Percentiles rank a stretch among this genome's conserved stretches.
phyloP scores from a whole-genome alignment of 2,797 vertebrate genomes.

The Gephyroberyx darwinii region DNA sequence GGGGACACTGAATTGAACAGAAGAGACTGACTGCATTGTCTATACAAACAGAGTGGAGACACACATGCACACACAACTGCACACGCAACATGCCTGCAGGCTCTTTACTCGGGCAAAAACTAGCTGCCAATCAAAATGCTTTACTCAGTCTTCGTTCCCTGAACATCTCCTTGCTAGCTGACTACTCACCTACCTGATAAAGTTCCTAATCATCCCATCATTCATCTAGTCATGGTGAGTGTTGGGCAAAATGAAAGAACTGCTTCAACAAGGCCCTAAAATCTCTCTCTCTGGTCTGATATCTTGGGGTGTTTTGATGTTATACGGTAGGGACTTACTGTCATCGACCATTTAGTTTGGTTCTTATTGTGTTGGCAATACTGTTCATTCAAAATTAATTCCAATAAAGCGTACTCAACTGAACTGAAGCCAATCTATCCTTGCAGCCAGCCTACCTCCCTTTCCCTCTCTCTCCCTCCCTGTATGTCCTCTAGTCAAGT shows the following conservation, averaged over 20 bases:
- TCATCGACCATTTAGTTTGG: too few relatives aligned
- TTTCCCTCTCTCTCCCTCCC: neutral
- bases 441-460: neutral
- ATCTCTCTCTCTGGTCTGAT: neutral
- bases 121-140: neutral
- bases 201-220: neutral
- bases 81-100: slow-evolving; percentile 16
- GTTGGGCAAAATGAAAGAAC: neutral
- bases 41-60: slow-evolving; percentile 19
- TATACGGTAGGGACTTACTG: neutral
- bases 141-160: slow-evolving; percentile 19
- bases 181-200: slow-evolving; percentile 5
- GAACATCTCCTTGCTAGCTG: slow-evolving; percentile 15
- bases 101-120: slow-evolving; percentile 17
- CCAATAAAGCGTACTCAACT: neutral
- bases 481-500: too few relatives aligned
- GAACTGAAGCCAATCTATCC: neutral
- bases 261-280: neutral
- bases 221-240: neutral
- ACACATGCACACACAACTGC: neutral
- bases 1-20: slow-evolving; percentile 20
- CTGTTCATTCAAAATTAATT: neutral
- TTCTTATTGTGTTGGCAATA: neutral
- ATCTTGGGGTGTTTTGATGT: neutral
- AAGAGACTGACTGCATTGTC: slow-evolving; percentile 26